These are phyloP conservation scores for Cossypha heuglini DNA, from an alignment of 2,797 vertebrate genomes.

Conservation along the genomic window DNA sequence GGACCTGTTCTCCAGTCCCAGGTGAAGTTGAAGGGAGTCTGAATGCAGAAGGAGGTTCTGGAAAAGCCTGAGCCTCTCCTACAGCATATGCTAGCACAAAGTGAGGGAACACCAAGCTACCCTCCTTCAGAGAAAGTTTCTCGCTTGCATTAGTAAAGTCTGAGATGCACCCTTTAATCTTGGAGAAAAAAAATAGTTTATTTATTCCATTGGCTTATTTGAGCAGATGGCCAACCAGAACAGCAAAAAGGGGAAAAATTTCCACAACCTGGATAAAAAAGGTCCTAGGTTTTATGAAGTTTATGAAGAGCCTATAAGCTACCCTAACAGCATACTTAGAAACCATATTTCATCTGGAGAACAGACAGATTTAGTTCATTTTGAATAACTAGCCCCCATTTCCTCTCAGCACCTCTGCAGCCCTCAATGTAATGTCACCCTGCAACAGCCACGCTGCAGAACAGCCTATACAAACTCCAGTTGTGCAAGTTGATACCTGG, in stretches of 20 bases:
- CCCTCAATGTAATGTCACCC: background rate
- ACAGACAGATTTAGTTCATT: background rate
- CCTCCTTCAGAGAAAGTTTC: background rate
- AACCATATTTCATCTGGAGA: background rate
- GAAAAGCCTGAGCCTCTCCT: background rate
- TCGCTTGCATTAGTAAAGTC: background rate
- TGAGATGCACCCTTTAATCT: background rate
- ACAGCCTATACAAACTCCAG: background rate
- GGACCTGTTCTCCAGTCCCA: background rate
- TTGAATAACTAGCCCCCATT: background rate
- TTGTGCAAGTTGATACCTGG: background rate
- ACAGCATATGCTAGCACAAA: background rate
- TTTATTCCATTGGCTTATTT: background rate
- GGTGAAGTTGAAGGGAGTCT: background rate
- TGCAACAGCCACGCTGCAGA: fast-evolving
- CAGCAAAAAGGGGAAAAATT: background rate
- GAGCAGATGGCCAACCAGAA: background rate
- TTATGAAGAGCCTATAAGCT: background rate
- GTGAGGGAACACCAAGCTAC: background rate
- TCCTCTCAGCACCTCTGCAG: background rate
- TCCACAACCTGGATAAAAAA: background rate
- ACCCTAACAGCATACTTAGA: background rate
- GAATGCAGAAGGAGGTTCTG: background rate
- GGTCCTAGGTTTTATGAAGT: background rate
- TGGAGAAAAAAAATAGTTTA: background rate